Evolutionary conservation across 2,113 vertebrate species (phyloP).

Genomic region (Capreolus pygargus): DNA sequence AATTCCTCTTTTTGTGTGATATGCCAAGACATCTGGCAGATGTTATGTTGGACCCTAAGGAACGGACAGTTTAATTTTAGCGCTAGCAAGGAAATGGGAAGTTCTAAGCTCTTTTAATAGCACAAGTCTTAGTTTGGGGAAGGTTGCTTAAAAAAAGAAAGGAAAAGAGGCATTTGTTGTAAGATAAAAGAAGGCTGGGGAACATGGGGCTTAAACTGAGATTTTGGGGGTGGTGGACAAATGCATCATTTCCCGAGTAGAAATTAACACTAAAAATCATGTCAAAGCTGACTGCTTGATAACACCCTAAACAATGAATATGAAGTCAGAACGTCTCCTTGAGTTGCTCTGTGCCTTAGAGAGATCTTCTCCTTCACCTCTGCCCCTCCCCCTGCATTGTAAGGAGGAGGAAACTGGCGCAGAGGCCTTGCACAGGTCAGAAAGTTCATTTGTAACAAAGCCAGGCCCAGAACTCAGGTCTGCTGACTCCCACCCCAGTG

Average conservation of each 20-base stretch:
- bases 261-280: slow-evolving; percentile 20
- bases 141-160: slow-evolving; percentile 70
- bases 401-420: slow-evolving; percentile 55
- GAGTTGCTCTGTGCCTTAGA: slow-evolving; percentile 8
- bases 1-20: slow-evolving; percentile 65
- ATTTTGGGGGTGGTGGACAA: neutral
- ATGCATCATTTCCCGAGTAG: slow-evolving; percentile 30
- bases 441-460: slow-evolving; percentile 61
- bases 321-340: slow-evolving; percentile 16
- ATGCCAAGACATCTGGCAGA: slow-evolving; percentile 81
- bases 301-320: slow-evolving; percentile 33
- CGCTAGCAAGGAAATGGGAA: slow-evolving; percentile 82
- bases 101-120: slow-evolving; percentile 80
- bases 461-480: slow-evolving; percentile 55
- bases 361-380: neutral
- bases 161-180: slow-evolving; percentile 59
- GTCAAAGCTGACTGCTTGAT: neutral
- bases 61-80: slow-evolving; percentile 84
- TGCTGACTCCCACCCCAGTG: slow-evolving; percentile 36
- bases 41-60: slow-evolving; percentile 79
- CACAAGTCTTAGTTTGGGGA: slow-evolving; percentile 75
- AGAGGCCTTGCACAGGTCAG: slow-evolving; percentile 53
- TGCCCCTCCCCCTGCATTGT: neutral
- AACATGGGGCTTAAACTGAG: neutral
- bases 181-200: slow-evolving; percentile 41